These are phyloP conservation scores for Panthera leo DNA, from an alignment of 2,113 vertebrate genomes.

Conservation along the genomic window DNA sequence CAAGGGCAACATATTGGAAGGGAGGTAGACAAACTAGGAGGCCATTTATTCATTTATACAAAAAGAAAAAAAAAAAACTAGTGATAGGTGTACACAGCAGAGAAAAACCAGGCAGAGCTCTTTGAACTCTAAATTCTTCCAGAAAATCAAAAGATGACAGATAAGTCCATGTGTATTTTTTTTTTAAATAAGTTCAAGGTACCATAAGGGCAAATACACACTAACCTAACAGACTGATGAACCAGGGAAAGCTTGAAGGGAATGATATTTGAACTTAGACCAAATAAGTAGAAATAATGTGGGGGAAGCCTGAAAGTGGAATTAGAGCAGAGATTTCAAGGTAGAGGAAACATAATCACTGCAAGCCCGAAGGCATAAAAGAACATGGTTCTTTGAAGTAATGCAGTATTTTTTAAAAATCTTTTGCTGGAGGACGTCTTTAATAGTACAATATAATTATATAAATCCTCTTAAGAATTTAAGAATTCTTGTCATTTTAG, in stretches of 20 bases:
- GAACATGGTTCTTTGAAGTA: neutral
- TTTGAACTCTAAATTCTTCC: neutral
- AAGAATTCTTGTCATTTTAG: neutral
- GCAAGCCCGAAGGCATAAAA: neutral
- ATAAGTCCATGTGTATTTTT: neutral
- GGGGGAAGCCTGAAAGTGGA: neutral
- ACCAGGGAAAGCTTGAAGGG: neutral
- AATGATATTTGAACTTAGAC: neutral
- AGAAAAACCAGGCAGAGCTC: neutral
- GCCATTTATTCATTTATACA: neutral
- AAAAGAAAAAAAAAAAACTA: no score
- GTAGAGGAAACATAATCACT: neutral
- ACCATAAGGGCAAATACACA: neutral
- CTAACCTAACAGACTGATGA: neutral
- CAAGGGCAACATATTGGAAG: neutral
- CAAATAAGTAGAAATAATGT: neutral
- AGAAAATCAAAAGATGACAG: neutral
- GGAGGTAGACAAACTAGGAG: neutral
- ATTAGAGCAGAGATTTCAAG: neutral
- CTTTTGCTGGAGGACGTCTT: neutral
- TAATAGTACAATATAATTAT: neutral
- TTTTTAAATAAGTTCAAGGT: neutral
- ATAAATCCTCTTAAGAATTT: neutral
- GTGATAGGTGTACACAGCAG: fast-evolving
- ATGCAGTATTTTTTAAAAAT: neutral